Base-by-base conservation (phyloP, 2,113 vertebrate genomes). In the Indri indri region DNA sequence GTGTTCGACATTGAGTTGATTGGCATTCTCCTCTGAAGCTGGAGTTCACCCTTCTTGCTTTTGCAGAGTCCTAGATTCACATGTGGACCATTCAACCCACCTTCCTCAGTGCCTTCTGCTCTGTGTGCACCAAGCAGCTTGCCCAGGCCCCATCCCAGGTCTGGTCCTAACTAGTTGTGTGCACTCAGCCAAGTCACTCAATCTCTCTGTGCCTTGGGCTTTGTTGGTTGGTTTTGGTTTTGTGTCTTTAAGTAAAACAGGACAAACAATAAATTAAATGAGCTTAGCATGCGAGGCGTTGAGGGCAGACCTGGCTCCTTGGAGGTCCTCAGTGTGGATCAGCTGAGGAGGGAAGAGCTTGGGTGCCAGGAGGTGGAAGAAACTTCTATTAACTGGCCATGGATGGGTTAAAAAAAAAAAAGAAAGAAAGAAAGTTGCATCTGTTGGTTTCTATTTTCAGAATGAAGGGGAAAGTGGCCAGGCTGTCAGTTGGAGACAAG, bases 101-200 rank as follows among this genome's bases (percentile, higher is more conserved):
- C 30, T 50, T 8, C 18, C 27, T 0, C 0, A 2, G 76, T 3
- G 1, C 30, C 73, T 14, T 50, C 42, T 5, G 32, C 0, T 37
- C 6, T 32, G 18, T 5, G 54, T 22, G 54, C 0, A 18, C 54
- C 20, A 2, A 57, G 57, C 27, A 13, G 80, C 40, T 12, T 5
- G 27, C 12, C 84, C 7, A 34, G 52, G 17, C 47, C 61, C 17
- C 2, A 6, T 3, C 76, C 74, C 30, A 42, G 54, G 14, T 65
- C 73, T 68, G 30, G 88, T 40, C 84, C 37, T 80, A 4, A 23
- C 37, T 8, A 30, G 45, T 37, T 80, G 3, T 47, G 47, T 16
- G 34, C 80, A 32, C 73, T 91, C 79, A 63, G 73, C 18, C 17
- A 2, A 52, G 14, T 61, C 42, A 54, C 42, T 85, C n/a, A 11